Base-by-base conservation (phyloP, 2,113 vertebrate genomes). In the Lamprologus speciosus region DNA sequence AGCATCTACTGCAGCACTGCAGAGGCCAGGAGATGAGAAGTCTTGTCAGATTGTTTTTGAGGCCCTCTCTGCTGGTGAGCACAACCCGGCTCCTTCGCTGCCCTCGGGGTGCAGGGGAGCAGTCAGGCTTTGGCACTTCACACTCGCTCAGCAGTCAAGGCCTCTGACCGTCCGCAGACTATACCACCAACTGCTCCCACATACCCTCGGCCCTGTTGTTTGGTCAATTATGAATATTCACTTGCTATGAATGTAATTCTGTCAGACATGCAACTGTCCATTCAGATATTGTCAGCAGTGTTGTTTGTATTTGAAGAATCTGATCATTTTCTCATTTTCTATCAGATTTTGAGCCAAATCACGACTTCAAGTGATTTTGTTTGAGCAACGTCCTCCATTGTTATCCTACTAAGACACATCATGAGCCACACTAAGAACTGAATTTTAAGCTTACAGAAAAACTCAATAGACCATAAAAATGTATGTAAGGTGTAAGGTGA, bases 161-260 rank as follows among this genome's bases (percentile, higher is more conserved):
- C 92, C 97, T 94, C 86, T 96, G 97, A 97, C 96, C 96, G 90
- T 94, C 90, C 80, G 8, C 90, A 85, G 91, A 91, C 90, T 90
- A 87, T 85, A 89, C 91, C 70, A 88, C 91, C 93, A 95, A 94
- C 95, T 95, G 96, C 88, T 93, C 86, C 92, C 93, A 95, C 88
- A 82, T 84, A 92, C 95, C 93, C 94, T 91, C 50, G 87, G 93
- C 91, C 93, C 97, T 97, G 88, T 97, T 97, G 98, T 98, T 97
- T 97, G 97, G 96, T 96, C 95, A 96, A 95, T 97, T 97, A 97
- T 97, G 96, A 98, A 97, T 97, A 97, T 97, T 97, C 96, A 97
- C 94, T 93, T 96, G 95, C 79, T 42, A 86, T 98, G 98, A 98
- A 96, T 96, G 97, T 98, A 97, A 99, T 98, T 97, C 94, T 92